Percentiles rank a stretch among this genome's conserved stretches.
Evolutionary conservation across 1,140 invertebrate genomes (phyloP).

Genomic region (Lycorma delicatula): DNA sequence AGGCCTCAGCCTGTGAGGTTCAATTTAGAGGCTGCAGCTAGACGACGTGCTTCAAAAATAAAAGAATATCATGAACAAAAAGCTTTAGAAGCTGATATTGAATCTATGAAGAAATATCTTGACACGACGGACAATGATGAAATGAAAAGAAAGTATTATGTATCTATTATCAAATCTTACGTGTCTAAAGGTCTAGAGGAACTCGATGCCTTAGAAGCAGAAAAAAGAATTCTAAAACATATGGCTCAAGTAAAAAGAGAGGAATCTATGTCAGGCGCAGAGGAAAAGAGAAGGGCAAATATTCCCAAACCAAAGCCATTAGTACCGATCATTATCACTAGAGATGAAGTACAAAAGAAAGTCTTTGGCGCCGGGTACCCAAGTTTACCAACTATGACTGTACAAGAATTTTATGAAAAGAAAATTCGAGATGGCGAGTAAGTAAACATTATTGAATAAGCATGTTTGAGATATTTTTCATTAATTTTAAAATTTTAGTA

Average conservation of each 20-base stretch:
- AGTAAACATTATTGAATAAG: constrained; percentile 35
- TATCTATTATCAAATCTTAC: constrained; percentile 67
- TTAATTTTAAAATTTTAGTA: too few species aligned
- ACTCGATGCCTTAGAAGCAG: constrained; percentile 57
- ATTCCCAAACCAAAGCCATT: constrained; percentile 42
- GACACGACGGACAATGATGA: constrained; percentile 67
- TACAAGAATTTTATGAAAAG: constrained; percentile 93
- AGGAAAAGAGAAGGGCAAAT: constrained; percentile 20
- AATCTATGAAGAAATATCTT: constrained; percentile 45
- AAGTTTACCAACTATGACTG: constrained; percentile 78
- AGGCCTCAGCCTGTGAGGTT: constrained; percentile 17
- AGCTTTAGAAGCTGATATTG: constrained; percentile 61
- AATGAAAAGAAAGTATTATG: constrained; percentile 70
- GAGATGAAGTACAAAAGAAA: constrained; percentile 79
- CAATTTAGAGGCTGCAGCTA: constrained; percentile 25
- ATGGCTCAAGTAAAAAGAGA: constrained; percentile 45
- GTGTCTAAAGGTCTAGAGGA: constrained; percentile 69
- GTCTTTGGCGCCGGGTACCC: constrained; percentile 94
- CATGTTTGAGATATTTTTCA: too few species aligned
- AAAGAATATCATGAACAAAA: constrained; percentile 71
- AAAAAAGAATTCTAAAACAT: constrained; percentile 64
- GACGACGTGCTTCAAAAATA: constrained; percentile 61
- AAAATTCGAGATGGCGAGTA: constrained; percentile 70
- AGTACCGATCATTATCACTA: constrained; percentile 90
- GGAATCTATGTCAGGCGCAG: constrained; percentile 15